phyloP scores from a whole-genome alignment of 2,888 invertebrate species.

The Hypselothyrea guttata region DNA sequence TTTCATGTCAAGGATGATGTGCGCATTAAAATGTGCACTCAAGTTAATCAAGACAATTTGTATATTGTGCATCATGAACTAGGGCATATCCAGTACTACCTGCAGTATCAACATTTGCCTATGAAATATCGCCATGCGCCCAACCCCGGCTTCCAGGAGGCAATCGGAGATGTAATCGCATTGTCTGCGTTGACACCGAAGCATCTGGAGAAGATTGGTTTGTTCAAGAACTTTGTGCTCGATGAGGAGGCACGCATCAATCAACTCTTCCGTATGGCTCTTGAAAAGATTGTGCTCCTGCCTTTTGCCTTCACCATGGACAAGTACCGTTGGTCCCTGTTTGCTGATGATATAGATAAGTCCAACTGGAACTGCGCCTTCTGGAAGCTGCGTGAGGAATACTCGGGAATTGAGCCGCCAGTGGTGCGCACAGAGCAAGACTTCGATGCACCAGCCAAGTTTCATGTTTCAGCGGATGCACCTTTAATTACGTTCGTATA shows the following conservation, averaged over 20 bases:
- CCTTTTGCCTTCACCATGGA: constrained; percentile 89
- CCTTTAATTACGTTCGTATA: too few species aligned
- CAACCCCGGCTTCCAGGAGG: constrained; percentile 88
- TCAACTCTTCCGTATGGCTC: constrained; percentile 86
- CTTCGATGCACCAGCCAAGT: constrained; percentile 90
- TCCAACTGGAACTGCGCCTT: constrained; percentile 87
- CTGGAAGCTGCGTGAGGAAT: constrained; percentile 85
- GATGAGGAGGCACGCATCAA: constrained; percentile 86
- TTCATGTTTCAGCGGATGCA: constrained; percentile 88
- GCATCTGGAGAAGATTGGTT: constrained; percentile 87
- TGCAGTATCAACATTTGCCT: constrained; percentile 86
- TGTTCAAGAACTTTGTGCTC: constrained; percentile 85
- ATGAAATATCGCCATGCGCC: constrained; percentile 85
- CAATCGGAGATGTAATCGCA: constrained; percentile 88
- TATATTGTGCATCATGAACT: constrained; percentile 87
- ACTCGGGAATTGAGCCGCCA: constrained; percentile 88
- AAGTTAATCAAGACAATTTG: constrained; percentile 84
- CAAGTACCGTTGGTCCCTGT: constrained; percentile 87
- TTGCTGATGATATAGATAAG: constrained; percentile 85
- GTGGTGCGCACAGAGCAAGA: constrained; percentile 86
- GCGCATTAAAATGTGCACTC: constrained; percentile 87
- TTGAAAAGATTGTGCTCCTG: constrained; percentile 87
- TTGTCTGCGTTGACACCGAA: constrained; percentile 88
- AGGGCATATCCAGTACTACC: constrained; percentile 88
- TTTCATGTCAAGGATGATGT: constrained; percentile 92